Conservation (phyloP, 2,888 invertebrate genomes). For the Sycophila texana region DNA sequence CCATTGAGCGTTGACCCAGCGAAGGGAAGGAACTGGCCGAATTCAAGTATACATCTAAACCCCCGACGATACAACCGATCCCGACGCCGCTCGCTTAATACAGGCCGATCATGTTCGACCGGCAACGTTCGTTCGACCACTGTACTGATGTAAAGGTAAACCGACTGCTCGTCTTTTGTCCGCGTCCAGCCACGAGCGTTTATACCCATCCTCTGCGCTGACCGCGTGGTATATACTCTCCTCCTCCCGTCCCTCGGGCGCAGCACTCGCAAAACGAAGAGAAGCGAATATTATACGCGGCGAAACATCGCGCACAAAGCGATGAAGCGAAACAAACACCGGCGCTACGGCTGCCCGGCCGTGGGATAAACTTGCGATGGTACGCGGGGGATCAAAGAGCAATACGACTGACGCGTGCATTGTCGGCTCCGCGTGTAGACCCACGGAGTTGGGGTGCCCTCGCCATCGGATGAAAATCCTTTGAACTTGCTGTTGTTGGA, state of each 20-base stretch:
- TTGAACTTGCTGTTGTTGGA: no score
- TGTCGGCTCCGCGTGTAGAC: no score
- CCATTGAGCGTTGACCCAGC: neutral
- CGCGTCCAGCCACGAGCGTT: neutral
- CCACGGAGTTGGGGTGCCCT: no score
- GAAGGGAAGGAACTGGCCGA: neutral
- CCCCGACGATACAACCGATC: conserved; percentile 63
- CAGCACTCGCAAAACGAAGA: conserved; percentile 4
- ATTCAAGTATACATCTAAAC: conserved; percentile 17
- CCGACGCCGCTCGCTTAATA: conserved; percentile 66
- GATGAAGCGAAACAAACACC: conserved; percentile 12
- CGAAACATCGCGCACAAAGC: conserved; percentile 16
- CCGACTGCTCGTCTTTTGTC: neutral
- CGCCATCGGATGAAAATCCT: no score
- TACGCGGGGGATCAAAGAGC: neutral
- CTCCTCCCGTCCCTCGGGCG: neutral
- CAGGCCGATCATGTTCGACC: conserved; percentile 15
- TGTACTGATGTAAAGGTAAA: conserved; percentile 4
- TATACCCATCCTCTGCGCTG: neutral
- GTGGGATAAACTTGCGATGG: neutral
- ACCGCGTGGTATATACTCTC: neutral
- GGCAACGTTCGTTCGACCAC: neutral
- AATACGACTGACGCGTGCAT: no score
- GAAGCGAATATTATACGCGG: conserved; percentile 25
- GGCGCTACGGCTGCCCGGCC: no score